phyloP scores from a whole-genome alignment of 2,888 invertebrate species.

The Nebria salina region DNA sequence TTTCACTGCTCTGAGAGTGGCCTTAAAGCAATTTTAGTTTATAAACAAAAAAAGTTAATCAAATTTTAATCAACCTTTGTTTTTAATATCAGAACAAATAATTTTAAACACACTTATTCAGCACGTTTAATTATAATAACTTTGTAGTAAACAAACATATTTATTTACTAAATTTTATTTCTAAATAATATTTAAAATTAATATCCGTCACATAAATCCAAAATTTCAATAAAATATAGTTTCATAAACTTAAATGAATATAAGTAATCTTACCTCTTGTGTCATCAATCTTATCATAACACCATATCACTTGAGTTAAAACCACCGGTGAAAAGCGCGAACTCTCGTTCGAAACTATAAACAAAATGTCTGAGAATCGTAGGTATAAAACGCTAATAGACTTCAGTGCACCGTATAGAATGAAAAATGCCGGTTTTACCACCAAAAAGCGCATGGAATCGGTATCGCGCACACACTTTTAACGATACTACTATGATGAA shows the following conservation, averaged over 20 bases:
- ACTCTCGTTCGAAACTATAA: neutral
- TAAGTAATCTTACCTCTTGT: neutral
- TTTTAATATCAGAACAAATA: too few species aligned
- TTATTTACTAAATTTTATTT: too few species aligned
- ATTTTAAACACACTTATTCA: too few species aligned
- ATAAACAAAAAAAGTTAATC: too few species aligned
- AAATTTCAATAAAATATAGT: neutral
- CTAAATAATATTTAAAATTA: too few species aligned
- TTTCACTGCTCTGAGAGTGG: too few species aligned
- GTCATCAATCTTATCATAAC: neutral
- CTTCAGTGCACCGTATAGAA: neutral
- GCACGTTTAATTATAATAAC: too few species aligned
- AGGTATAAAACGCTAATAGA: neutral
- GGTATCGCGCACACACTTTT: conserved; percentile 1
- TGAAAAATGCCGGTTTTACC: neutral
- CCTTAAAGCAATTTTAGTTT: too few species aligned
- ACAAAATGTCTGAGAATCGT: neutral
- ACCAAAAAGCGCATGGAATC: neutral
- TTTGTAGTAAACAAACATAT: too few species aligned
- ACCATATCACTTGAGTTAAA: neutral
- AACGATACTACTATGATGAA: neutral
- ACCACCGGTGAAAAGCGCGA: neutral
- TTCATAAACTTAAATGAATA: neutral
- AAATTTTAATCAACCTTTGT: too few species aligned
- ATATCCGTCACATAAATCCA: too few species aligned